phyloP scores from a whole-genome alignment of 37 sponge, comb jelly and placozoan genomes.

The Axinella damicornis region DNA sequence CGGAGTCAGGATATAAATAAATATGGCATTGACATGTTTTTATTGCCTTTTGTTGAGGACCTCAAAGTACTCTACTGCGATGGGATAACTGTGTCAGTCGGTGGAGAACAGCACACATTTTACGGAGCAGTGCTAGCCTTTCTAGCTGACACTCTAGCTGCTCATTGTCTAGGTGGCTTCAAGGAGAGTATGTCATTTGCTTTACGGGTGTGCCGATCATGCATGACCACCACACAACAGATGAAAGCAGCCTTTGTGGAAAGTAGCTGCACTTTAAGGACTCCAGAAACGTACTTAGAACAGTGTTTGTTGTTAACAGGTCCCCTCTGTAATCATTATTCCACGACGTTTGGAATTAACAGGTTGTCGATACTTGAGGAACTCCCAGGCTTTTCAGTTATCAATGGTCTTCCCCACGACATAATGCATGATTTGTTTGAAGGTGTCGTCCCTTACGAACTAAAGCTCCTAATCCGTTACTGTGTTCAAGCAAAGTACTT shows the following conservation, averaged over 20 bases:
- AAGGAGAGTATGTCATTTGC: constrained; percentile 58
- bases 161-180: constrained; percentile 63
- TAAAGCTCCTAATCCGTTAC: constrained; percentile 22
- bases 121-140: constrained; percentile 55
- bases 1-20: constrained; percentile 21
- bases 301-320: constrained; percentile 25
- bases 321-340: background rate
- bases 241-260: background rate
- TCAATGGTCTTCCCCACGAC: constrained; percentile 34
- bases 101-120: constrained; percentile 14
- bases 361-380: constrained; percentile 20
- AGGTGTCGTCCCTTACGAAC: constrained; percentile 42
- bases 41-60: constrained; percentile 46
- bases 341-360: constrained; percentile 22
- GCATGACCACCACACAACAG: constrained; percentile 37
- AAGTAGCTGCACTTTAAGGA: constrained; percentile 1
- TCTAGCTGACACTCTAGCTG: constrained; percentile 62
- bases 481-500: constrained; percentile 42
- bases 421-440: constrained; percentile 61
- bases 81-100: constrained; percentile 42
- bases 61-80: constrained; percentile 44
- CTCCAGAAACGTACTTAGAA: constrained; percentile 36
- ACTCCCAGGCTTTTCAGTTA: constrained; percentile 46
- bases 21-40: constrained; percentile 46
- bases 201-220: constrained; percentile 47